A percentile compares a stretch with the other conserved stretches of the same genome.
phyloP scores from a whole-genome alignment of 2,113 vertebrate species.

The Oophaga pumilio region DNA sequence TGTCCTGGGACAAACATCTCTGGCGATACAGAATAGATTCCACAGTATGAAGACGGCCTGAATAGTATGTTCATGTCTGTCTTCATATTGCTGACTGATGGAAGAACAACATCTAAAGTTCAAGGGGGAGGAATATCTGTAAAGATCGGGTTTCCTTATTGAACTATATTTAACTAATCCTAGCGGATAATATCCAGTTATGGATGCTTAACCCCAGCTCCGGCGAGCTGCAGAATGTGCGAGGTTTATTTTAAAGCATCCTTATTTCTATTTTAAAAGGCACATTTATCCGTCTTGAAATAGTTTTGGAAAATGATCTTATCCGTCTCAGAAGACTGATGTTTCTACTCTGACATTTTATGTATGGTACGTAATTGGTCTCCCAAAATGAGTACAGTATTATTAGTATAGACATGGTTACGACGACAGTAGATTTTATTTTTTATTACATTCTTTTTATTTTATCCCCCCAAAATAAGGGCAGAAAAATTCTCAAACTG shows the following conservation, averaged over 20 bases:
- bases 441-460: neutral
- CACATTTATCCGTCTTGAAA: conserved; percentile 1
- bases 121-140: conserved; percentile 22
- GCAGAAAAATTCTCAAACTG: too few relatives aligned
- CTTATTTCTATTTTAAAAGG: conserved; percentile 33
- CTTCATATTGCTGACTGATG: conserved; percentile 44
- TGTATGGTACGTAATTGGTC: neutral
- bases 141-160: conserved; percentile 43
- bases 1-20: neutral
- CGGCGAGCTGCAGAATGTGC: conserved; percentile 22
- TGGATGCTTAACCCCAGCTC: conserved; percentile 25
- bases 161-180: conserved; percentile 50
- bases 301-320: conserved; percentile 14
- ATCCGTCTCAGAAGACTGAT: neutral
- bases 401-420: neutral
- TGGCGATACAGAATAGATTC: conserved; percentile 9
- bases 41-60: conserved; percentile 21
- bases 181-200: conserved; percentile 35
- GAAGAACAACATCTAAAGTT: conserved; percentile 37
- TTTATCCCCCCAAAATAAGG: neutral
- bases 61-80: conserved; percentile 20
- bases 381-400: neutral
- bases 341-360: neutral
- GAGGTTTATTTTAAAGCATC: conserved; percentile 43
- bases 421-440: too few relatives aligned